A percentile compares a stretch with the other conserved stretches of the same genome.
Evolutionary conservation across 92 coral and sea anemone genomes (phyloP).

Genomic region (Actinostola sp.): DNA sequence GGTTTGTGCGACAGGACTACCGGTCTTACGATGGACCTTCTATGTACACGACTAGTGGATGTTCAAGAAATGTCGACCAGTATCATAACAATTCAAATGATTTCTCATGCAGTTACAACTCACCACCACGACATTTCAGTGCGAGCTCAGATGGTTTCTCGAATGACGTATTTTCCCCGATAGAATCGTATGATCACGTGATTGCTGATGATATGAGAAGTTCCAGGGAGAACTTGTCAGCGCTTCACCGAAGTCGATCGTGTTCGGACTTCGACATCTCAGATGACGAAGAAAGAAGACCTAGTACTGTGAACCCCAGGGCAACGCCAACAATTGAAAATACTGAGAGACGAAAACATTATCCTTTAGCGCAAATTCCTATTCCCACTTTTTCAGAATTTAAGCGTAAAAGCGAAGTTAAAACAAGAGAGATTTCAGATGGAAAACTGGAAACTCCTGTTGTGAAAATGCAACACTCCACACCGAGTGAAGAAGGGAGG

Average conservation of each 20-base stretch:
- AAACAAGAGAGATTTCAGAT: background rate
- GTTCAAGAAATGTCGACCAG: background rate
- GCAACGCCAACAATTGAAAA: constrained; percentile 19
- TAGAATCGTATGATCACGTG: constrained; percentile 3
- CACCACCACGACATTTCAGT: no score
- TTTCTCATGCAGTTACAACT: no score
- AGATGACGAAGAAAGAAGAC: constrained; percentile 6
- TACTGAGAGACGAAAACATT: constrained; percentile 38
- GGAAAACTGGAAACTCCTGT: no score
- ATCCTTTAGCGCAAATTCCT: constrained; percentile 73
- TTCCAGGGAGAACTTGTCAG: constrained; percentile 32
- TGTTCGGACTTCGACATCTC: constrained; percentile 40
- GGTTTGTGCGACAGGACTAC: no score
- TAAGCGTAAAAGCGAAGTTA: constrained; percentile 43
- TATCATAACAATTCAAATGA: background rate
- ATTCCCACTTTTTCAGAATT: constrained; percentile 93
- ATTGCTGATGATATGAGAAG: background rate
- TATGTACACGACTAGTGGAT: background rate
- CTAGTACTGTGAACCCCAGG: constrained; percentile 29
- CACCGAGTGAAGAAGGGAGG: constrained; percentile 5
- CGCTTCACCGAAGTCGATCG: constrained; percentile 56
- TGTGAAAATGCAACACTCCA: background rate
- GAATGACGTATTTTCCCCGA: background rate
- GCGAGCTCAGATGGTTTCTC: no score
- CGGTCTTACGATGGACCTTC: background rate